Evolutionary conservation across 2,797 vertebrate genomes (phyloP).

Genomic region (Rhinichthys osculus): DNA sequence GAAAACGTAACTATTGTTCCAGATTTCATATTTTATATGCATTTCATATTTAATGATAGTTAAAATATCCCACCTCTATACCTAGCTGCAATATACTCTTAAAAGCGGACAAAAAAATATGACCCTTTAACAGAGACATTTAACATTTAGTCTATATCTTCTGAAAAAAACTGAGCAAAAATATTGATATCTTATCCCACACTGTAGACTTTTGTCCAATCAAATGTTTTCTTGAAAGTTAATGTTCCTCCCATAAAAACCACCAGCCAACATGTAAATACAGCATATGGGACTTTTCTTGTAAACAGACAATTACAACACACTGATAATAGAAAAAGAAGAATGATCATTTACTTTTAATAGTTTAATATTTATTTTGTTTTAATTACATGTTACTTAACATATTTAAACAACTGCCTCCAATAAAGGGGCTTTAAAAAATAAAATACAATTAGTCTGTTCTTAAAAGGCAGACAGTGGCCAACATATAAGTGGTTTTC

Average conservation of each 20-base stretch:
- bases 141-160: not conserved
- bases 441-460: slow-evolving; percentile 82
- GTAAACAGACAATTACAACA: not conserved
- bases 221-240: not conserved
- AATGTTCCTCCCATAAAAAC: not conserved
- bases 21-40: not conserved
- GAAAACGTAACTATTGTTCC: not conserved
- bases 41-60: not conserved
- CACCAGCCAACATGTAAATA: not conserved
- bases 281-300: not conserved
- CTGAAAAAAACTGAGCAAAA: not conserved
- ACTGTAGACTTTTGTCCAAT: not conserved
- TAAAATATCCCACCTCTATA: not conserved
- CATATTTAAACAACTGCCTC: slow-evolving; percentile 83
- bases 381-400: slow-evolving; percentile 88
- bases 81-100: not conserved
- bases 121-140: not conserved
- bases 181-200: not conserved
- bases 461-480: slow-evolving; percentile 81
- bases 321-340: not conserved
- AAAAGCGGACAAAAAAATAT: not conserved
- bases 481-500: slow-evolving; percentile 81
- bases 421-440: slow-evolving; percentile 81
- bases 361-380: slow-evolving; percentile 80
- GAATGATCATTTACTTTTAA: slow-evolving; percentile 46